A percentile compares a stretch with the other conserved stretches of the same genome.
Evolutionary conservation across 2,113 vertebrate genomes (phyloP).

Genomic region (Varanus salvator): DNA sequence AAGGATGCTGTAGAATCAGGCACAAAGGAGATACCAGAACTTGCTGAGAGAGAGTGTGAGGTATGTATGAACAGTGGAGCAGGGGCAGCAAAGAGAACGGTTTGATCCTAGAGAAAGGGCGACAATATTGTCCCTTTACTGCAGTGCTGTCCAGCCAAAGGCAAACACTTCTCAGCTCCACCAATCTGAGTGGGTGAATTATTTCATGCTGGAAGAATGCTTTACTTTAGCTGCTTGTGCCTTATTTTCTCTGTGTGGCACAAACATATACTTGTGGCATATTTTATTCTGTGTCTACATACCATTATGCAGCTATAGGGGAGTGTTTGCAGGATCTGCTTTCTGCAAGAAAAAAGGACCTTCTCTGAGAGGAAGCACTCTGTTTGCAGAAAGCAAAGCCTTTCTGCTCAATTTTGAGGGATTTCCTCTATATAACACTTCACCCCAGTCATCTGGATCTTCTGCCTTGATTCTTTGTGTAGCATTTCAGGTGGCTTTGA

Average conservation of each 20-base stretch:
- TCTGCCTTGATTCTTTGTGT: no score
- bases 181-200: neutral
- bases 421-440: no score
- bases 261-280: neutral
- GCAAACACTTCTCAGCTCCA: neutral
- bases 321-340: no score
- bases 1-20: slow-evolving; percentile 67
- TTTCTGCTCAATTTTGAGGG: no score
- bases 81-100: neutral
- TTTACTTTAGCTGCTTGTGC: neutral
- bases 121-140: neutral
- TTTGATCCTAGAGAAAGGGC: neutral
- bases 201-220: neutral
- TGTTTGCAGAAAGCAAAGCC: no score
- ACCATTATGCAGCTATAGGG: neutral
- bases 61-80: slow-evolving; percentile 52
- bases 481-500: no score
- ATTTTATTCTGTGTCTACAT: neutral
- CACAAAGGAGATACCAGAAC: slow-evolving; percentile 67
- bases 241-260: neutral
- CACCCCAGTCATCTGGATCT: no score
- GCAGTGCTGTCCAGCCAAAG: neutral
- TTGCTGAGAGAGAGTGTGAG: slow-evolving; percentile 72
- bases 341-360: no score
- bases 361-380: no score